Base-by-base conservation (phyloP, 1,140 invertebrate species). In the Leptinotarsa undecemlineata region DNA sequence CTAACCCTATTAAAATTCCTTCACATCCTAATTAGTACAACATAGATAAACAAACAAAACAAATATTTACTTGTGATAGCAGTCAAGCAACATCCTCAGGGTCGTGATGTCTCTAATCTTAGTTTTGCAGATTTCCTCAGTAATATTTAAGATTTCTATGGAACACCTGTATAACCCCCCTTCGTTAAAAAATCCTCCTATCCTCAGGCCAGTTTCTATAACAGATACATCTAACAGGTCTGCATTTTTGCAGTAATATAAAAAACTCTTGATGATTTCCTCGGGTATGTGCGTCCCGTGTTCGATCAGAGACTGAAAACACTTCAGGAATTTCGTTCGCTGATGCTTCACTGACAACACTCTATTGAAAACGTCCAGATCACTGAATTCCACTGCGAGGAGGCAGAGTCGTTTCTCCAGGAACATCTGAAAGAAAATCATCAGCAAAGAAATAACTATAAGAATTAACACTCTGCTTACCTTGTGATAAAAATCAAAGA, bases 131-230 rank as follows among this genome's bases (percentile, higher is more conserved):
- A 92, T 81, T 76, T 89, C 83, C 78, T 87, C 88, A 82, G 91
- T 94, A 13, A 87, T 85, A 72, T 88, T 84, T 75, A 95, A 86
- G 64, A 96, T 90, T 26, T 88, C 85, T 81, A 92, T 90, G 81
- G 93, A 93, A 81, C 93, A 90, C 42, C 84, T 83, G 85, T 92
- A 94, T 92, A 93, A 95, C 1, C 94, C 94, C n/a, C 92, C 92
- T 80, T 96, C 95, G 80, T 91, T 92, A 1, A 96, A 88, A 86
- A 97, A 96, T 71, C 90, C 89, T 76, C 94, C 92, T 78, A 92
- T 77, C 80, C 86, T 84, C 57, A 92, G 78, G 48, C 90, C 90
- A 48, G 89, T 78, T 78, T 89, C 87, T 72, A 91, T 89, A 19
- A 85, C 75, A 62, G 81, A 82, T 57, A 69, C 60, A 51, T 48